Conservation (phyloP, 92 coral and sea anemone species). For the Micromussa lordhowensis region DNA sequence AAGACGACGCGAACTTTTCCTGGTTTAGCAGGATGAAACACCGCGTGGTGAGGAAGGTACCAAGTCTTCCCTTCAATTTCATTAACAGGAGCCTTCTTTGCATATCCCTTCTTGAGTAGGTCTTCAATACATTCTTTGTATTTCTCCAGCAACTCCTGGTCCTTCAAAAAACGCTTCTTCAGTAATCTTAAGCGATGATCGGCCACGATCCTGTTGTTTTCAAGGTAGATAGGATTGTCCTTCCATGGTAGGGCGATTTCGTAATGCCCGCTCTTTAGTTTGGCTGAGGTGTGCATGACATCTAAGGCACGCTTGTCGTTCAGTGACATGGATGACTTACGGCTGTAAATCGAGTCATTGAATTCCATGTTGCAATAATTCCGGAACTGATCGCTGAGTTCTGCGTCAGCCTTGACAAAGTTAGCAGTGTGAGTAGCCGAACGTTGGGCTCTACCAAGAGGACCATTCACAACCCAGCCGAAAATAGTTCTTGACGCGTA, state of each 20-base stretch:
- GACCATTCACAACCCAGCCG: constrained; percentile 67
- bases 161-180: not conserved
- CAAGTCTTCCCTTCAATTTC: not conserved
- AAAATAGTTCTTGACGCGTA: constrained; percentile 35
- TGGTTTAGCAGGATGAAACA: constrained; percentile 20
- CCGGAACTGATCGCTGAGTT: constrained; percentile 40
- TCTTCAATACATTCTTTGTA: constrained; percentile 4
- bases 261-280: not conserved
- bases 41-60: constrained; percentile 15
- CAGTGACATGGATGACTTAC: constrained; percentile 50
- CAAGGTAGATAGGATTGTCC: not conserved
- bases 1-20: too few species aligned
- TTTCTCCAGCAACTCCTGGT: not conserved
- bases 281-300: not conserved
- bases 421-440: constrained; percentile 26
- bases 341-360: constrained; percentile 33
- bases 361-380: constrained; percentile 61
- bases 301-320: constrained; percentile 43
- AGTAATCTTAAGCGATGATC: constrained; percentile 17
- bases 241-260: not conserved
- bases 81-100: not conserved
- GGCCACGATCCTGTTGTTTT: not conserved
- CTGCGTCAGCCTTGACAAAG: constrained; percentile 31
- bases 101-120: constrained; percentile 38
- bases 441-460: constrained; percentile 8